Evolutionary conservation across 2,797 vertebrate genomes (phyloP).

Genomic region (Pseudopleuronectes americanus): DNA sequence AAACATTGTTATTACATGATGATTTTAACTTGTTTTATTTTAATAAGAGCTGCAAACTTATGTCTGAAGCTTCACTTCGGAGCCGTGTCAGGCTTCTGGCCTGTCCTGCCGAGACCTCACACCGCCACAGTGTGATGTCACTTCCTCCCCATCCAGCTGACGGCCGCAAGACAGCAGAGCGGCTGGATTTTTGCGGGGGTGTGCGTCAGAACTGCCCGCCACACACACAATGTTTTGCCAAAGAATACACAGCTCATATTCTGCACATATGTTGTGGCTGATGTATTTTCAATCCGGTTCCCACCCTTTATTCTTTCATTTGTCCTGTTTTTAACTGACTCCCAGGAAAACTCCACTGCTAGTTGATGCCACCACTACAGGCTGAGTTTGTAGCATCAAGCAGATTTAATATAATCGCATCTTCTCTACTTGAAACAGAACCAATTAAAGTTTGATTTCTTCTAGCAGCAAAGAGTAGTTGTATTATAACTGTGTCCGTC

Average conservation of each 20-base stretch:
- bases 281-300: background rate
- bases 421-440: background rate
- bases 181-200: background rate
- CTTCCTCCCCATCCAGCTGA: conserved; percentile 20
- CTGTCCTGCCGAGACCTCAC: conserved; percentile 32
- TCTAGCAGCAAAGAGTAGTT: background rate
- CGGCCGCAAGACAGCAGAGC: conserved; percentile 16
- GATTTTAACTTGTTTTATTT: conserved; percentile 16
- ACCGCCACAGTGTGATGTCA: conserved; percentile 30
- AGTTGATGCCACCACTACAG: background rate
- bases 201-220: conserved; percentile 1
- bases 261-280: background rate
- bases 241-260: conserved; percentile 3
- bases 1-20: conserved; percentile 33
- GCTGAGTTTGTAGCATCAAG: conserved; percentile 16
- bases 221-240: conserved; percentile 28
- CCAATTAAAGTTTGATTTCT: background rate
- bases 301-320: background rate
- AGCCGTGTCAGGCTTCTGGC: conserved; percentile 5
- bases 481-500: background rate
- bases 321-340: background rate
- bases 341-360: conserved; percentile 9
- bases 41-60: conserved; percentile 6
- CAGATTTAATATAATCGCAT: background rate
- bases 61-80: conserved; percentile 17